phyloP scores from a whole-genome alignment of 2,888 invertebrate species.

The Dynastes maya region DNA sequence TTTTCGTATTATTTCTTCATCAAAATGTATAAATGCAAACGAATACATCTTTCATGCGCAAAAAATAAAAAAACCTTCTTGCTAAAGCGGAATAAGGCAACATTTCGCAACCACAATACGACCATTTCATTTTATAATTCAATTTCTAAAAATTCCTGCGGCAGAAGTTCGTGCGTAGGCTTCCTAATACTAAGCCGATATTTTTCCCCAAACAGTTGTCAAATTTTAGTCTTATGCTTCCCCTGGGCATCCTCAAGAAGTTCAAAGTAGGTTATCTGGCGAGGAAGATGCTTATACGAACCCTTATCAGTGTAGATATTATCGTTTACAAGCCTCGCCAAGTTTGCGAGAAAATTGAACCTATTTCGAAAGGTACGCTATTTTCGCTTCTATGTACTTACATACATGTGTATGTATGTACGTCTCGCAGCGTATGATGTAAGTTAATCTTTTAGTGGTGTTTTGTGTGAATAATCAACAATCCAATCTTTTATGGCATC shows the following conservation, averaged over 20 bases:
- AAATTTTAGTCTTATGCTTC: constrained; percentile 34
- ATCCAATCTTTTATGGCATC: too few relatives aligned
- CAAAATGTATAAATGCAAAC: too few relatives aligned
- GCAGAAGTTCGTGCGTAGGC: constrained; percentile 6
- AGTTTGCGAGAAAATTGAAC: constrained; percentile 11
- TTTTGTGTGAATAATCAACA: too few relatives aligned
- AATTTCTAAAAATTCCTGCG: constrained; percentile 4
- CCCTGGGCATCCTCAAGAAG: constrained; percentile 32
- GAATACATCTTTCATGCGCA: too few relatives aligned
- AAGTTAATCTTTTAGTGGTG: too few relatives aligned
- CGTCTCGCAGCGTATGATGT: too few relatives aligned
- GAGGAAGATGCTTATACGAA: constrained; percentile 24
- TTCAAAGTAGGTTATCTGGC: constrained; percentile 26
- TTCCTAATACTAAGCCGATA: constrained; percentile 15
- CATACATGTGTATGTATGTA: too few relatives aligned
- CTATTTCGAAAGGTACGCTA: not conserved
- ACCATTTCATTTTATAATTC: constrained; percentile 8
- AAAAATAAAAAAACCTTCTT: too few relatives aligned
- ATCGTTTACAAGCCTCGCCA: constrained; percentile 14
- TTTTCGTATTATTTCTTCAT: too few relatives aligned
- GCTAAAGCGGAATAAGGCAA: not conserved
- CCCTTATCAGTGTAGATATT: constrained; percentile 36
- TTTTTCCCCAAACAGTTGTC: constrained; percentile 31
- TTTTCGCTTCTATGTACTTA: not conserved
- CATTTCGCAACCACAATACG: not conserved